phyloP scores from a whole-genome alignment of 2,888 invertebrate species.

The Drosophila testacea region DNA sequence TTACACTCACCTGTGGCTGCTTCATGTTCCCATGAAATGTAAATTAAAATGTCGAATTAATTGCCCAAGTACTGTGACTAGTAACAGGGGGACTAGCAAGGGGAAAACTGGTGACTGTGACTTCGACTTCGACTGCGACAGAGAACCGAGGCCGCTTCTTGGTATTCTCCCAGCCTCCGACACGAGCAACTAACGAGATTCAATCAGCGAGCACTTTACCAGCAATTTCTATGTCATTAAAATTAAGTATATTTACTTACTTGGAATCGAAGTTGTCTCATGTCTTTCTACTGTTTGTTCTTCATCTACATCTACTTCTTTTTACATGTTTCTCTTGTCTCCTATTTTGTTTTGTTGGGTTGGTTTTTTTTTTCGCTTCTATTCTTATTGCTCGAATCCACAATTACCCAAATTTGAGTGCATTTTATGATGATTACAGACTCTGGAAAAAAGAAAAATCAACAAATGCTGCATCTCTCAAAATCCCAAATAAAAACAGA shows the following conservation, averaged over 20 bases:
- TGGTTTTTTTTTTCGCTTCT: neutral
- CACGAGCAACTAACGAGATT: constrained; percentile 68
- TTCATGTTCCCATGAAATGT: constrained; percentile 72
- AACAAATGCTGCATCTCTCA: constrained; percentile 15
- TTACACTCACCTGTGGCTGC: constrained; percentile 57
- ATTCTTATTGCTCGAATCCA: constrained; percentile 1
- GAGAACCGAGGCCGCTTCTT: constrained; percentile 55
- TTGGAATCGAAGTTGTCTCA: constrained; percentile 61
- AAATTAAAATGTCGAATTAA: constrained; percentile 78
- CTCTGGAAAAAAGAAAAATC: neutral
- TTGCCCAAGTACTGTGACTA: constrained; percentile 50
- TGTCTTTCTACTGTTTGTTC: constrained; percentile 38
- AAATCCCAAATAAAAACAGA: constrained; percentile 27
- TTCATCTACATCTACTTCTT: constrained; percentile 23
- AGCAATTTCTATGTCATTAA: constrained; percentile 72
- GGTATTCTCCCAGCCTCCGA: constrained; percentile 60
- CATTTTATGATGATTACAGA: constrained; percentile 51
- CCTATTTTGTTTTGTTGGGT: neutral
- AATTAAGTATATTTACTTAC: constrained; percentile 74
- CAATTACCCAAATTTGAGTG: constrained; percentile 55
- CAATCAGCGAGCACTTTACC: constrained; percentile 74
- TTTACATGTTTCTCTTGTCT: constrained; percentile 1
- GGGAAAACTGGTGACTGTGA: neutral
- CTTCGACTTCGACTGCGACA: neutral
- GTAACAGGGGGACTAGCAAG: neutral